Percentiles rank a stretch among this genome's conserved stretches.
Evolutionary conservation across 2,888 invertebrate species (phyloP).

Genomic region (Pammene fasciana): DNA sequence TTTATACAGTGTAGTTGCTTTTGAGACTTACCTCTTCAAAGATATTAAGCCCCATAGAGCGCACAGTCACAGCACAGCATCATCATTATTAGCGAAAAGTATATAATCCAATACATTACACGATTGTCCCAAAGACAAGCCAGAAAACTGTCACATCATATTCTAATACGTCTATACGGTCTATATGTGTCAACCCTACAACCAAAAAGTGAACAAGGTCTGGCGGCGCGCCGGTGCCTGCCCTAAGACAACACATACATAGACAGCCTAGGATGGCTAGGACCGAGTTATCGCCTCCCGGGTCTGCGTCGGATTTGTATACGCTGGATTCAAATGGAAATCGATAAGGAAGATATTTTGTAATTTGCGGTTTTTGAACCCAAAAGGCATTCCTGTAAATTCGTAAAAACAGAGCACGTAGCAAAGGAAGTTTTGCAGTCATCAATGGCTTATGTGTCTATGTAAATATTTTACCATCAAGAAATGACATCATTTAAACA

Average conservation of each 20-base stretch:
- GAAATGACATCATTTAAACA: too few relatives aligned
- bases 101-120: too few relatives aligned
- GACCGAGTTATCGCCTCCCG: slow-evolving; percentile 59
- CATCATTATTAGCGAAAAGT: too few relatives aligned
- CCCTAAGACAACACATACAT: slow-evolving; percentile 78
- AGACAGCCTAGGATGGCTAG: slow-evolving; percentile 75
- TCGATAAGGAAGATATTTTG: neutral
- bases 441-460: neutral
- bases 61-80: too few relatives aligned
- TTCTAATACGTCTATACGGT: too few relatives aligned
- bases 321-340: neutral
- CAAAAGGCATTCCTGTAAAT: neutral
- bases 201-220: slow-evolving; percentile 65
- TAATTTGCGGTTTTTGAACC: neutral
- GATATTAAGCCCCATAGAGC: too few relatives aligned
- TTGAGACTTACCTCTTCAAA: too few relatives aligned
- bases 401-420: neutral
- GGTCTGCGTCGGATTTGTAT: neutral
- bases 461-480: too few relatives aligned
- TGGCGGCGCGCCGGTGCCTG: slow-evolving; percentile 69
- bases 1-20: too few relatives aligned
- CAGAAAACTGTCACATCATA: too few relatives aligned
- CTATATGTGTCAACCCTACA: slow-evolving; percentile 63
- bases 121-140: too few relatives aligned
- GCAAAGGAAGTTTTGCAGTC: neutral